These are phyloP conservation scores for Drosophila littoralis DNA, from an alignment of 1,140 invertebrate genomes.

Conservation along the genomic window DNA sequence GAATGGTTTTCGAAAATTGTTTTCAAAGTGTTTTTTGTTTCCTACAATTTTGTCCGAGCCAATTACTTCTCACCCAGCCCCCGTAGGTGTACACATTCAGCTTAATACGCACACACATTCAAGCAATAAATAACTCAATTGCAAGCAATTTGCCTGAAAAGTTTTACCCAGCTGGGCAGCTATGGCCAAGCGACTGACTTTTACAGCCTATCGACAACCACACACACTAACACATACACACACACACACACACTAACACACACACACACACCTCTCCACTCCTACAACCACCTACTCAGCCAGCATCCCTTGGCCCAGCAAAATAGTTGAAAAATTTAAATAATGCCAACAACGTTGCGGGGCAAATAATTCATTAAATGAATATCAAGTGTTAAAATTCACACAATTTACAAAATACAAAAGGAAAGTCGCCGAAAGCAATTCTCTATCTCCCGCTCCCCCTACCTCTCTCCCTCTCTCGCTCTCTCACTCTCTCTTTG, in stretches of 20 bases:
- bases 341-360: slow-evolving; percentile 58
- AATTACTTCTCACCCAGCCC: too few species aligned
- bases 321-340: slow-evolving; percentile 80
- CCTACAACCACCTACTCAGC: background rate
- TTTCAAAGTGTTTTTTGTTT: too few species aligned
- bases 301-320: slow-evolving; percentile 38
- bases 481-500: background rate
- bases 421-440: slow-evolving; percentile 71
- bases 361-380: slow-evolving; percentile 79
- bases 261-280: background rate
- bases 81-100: too few species aligned
- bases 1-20: too few species aligned
- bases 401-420: slow-evolving; percentile 76
- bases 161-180: slow-evolving; percentile 48
- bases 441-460: slow-evolving; percentile 19
- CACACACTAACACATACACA: too few species aligned
- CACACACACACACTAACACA: too few species aligned
- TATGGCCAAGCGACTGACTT: slow-evolving; percentile 48
- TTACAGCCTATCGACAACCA: slow-evolving; percentile 37
- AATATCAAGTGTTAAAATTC: slow-evolving; percentile 83
- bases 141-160: slow-evolving; percentile 80
- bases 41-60: too few species aligned
- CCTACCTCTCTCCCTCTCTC: background rate
- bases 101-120: slow-evolving; percentile 26
- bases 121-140: slow-evolving; percentile 78